Base-by-base conservation (phyloP, 2,113 vertebrate genomes). In the Sciurus niger region DNA sequence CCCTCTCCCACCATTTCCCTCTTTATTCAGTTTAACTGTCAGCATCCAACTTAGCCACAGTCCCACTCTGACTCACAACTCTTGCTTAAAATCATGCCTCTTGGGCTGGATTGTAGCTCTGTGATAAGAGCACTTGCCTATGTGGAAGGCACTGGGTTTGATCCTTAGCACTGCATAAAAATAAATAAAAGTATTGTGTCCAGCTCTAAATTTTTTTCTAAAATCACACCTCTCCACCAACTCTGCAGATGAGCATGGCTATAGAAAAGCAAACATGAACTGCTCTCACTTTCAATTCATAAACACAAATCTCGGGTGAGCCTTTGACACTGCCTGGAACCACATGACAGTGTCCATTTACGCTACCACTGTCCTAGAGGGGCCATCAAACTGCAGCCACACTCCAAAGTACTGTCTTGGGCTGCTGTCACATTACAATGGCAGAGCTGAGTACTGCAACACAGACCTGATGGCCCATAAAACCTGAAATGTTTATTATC, bases 341-440 rank as follows among this genome's bases (percentile, higher is more conserved):
- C 82, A 4, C 14, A 8, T 17, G 55, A 68, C 55, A 28, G 63
- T 34, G 37, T 40, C 85, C 40, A 84, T 48, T 55, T 60, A 11
- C 51, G 8, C 53, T 72, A 24, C 25, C 51, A 70, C 28, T 3
- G 11, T 80, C 40, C 40, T 22, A n/a, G 22, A 51, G 6, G 3
- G 3, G 48, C 48, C 32, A 58, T 37, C 43, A 89, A 78, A 58
- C n/a, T 2, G 32, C 5, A 30, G 60, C 58, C 46, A 67, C 13
- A 14, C 28, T 12, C 32, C 6, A 8, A 32, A 13, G 0, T 43
- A 1, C 4, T 55, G 32, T 25, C 76, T 28, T 0, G 17, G n/a
- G 60, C 73, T 83, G 79, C 25, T 82, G 86, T 55, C 20, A 32
- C 16, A 53, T 25, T 17, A 14, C 67, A 37, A 0, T 37, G 58